Evolutionary conservation across 2,113 vertebrate genomes (phyloP).

Genomic region (Saccopteryx leptura): DNA sequence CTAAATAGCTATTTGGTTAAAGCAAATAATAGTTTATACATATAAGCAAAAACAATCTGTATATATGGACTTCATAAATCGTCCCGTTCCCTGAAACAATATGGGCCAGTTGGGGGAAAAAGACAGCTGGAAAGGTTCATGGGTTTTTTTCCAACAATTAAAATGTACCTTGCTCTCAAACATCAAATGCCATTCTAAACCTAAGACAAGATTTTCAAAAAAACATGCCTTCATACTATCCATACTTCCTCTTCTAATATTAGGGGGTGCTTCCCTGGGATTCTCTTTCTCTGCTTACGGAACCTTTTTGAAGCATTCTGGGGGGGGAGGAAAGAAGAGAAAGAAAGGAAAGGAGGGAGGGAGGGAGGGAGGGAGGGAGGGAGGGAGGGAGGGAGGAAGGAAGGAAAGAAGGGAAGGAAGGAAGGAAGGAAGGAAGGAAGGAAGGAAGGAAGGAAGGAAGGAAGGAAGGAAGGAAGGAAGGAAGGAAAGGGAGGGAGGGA

Average conservation of each 20-base stretch:
- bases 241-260: slow-evolving; percentile 16
- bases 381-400: too few relatives aligned
- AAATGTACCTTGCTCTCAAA: neutral
- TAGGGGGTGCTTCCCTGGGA: neutral
- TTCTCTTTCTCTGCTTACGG: neutral
- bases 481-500: too few relatives aligned
- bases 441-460: too few relatives aligned
- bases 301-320: neutral
- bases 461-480: too few relatives aligned
- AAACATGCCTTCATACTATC: neutral
- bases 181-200: slow-evolving; percentile 14
- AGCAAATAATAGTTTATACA: slow-evolving; percentile 22
- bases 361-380: too few relatives aligned
- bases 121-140: neutral
- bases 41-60: neutral
- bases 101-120: neutral
- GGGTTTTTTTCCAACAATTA: slow-evolving; percentile 39
- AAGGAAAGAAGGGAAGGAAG: too few relatives aligned
- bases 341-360: neutral
- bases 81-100: neutral
- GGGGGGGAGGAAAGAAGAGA: too few relatives aligned
- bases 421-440: too few relatives aligned
- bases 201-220: neutral
- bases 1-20: slow-evolving; percentile 51
- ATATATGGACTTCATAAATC: neutral